Conservation (phyloP, 2,888 invertebrate species). For the Sphaeridia pumilis region DNA sequence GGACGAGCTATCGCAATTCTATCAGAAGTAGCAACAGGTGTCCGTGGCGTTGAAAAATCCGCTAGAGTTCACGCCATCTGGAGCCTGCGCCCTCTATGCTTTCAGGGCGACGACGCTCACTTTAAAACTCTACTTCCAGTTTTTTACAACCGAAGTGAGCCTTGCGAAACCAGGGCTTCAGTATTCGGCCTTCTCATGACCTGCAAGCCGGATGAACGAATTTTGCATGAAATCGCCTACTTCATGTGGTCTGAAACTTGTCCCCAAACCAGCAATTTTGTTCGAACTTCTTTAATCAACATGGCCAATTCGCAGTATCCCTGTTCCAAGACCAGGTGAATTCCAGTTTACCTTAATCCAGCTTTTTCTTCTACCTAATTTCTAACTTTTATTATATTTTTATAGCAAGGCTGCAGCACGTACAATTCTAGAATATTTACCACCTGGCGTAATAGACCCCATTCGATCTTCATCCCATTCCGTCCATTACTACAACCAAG, state of each 20-base stretch:
- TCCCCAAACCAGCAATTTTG: slow-evolving; percentile 29
- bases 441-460: slow-evolving; percentile 28
- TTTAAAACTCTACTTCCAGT: slow-evolving; percentile 26
- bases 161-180: slow-evolving; percentile 29
- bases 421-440: slow-evolving; percentile 32
- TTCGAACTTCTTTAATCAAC: slow-evolving; percentile 24
- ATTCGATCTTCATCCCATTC: slow-evolving; percentile 24
- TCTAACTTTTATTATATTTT: background rate
- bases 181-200: slow-evolving; percentile 31
- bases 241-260: slow-evolving; percentile 35
- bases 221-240: slow-evolving; percentile 34
- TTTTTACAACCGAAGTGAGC: slow-evolving; percentile 32
- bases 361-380: background rate
- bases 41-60: slow-evolving; percentile 8
- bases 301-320: slow-evolving; percentile 28
- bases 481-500: slow-evolving; percentile 28
- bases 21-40: slow-evolving; percentile 26
- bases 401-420: slow-evolving; percentile 21
- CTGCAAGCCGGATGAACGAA: slow-evolving; percentile 20
- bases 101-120: slow-evolving; percentile 14
- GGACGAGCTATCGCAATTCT: slow-evolving; percentile 29
- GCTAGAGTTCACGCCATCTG: slow-evolving; percentile 34
- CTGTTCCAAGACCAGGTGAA: slow-evolving; percentile 13
- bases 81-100: slow-evolving; percentile 23
- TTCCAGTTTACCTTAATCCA: background rate